phyloP scores from a whole-genome alignment of 2,797 vertebrate genomes.

The Cebuella pygmaea region DNA sequence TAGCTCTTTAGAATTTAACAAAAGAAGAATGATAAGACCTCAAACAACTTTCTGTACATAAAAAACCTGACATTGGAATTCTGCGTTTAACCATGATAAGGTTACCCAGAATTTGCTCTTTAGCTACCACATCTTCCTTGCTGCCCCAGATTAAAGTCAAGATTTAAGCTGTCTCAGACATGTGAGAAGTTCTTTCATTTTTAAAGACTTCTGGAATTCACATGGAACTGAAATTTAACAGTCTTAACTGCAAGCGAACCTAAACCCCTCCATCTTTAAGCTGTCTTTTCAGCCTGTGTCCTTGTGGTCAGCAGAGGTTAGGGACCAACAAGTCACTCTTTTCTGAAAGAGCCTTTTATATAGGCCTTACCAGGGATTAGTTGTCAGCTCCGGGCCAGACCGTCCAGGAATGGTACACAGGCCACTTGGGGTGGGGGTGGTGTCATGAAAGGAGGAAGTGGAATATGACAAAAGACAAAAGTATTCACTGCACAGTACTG shows the following conservation, averaged over 20 bases:
- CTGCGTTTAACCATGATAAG: neutral
- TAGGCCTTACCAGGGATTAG: neutral
- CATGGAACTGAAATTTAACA: constrained; percentile 48
- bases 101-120: constrained; percentile 2
- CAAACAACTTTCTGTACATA: neutral
- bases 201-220: constrained; percentile 57
- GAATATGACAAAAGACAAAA: neutral
- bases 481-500: neutral
- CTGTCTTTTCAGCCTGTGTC: neutral
- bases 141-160: constrained; percentile 24
- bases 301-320: neutral
- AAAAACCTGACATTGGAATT: neutral
- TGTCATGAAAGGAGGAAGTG: neutral
- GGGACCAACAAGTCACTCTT: neutral
- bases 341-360: constrained; percentile 46
- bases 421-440: neutral
- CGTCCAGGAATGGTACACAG: neutral
- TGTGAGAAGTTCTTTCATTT: constrained; percentile 44
- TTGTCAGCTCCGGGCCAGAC: neutral
- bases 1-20: neutral
- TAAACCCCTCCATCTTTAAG: constrained; percentile 28
- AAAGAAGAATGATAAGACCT: neutral
- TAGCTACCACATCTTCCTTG: neutral
- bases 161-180: constrained; percentile 10
- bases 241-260: constrained; percentile 37